Percentiles rank a stretch among this genome's conserved stretches.
Conservation (phyloP, 2,113 vertebrate genomes). For the Paratilapia polleni region DNA sequence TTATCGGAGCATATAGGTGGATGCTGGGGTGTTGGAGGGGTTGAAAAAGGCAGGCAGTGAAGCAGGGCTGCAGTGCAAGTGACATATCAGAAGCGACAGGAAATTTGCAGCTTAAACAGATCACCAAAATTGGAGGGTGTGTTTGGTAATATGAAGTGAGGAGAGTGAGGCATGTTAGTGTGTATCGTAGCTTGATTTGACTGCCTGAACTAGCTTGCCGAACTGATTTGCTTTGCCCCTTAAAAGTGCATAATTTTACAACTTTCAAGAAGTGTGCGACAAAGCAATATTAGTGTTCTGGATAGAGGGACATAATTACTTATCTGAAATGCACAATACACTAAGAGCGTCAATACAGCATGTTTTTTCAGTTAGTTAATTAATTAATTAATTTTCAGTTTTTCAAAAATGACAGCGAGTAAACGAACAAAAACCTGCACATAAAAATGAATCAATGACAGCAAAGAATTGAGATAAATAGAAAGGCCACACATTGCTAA, state of each 20-base stretch:
- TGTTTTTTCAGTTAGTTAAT: neutral
- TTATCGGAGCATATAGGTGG: neutral
- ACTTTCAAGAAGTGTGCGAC: neutral
- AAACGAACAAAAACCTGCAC: too few species aligned
- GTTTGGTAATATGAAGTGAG: neutral
- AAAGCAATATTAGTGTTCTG: neutral
- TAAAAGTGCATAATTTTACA: slow-evolving; percentile 2
- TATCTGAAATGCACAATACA: neutral
- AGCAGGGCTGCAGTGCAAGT: neutral
- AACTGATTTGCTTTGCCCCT: neutral
- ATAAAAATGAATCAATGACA: too few species aligned
- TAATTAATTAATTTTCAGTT: neutral
- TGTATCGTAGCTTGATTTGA: neutral
- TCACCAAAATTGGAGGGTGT: neutral
- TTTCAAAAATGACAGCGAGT: neutral
- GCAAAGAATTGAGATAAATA: too few species aligned
- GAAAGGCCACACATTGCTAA: too few species aligned
- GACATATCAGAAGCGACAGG: neutral
- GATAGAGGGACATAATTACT: neutral
- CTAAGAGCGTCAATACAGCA: neutral
- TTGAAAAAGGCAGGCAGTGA: neutral
- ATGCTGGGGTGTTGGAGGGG: neutral
- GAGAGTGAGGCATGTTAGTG: neutral
- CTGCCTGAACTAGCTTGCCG: neutral
- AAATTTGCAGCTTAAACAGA: neutral